Conservation (phyloP, 2,113 vertebrate genomes). For the Pelecanus crispus region DNA sequence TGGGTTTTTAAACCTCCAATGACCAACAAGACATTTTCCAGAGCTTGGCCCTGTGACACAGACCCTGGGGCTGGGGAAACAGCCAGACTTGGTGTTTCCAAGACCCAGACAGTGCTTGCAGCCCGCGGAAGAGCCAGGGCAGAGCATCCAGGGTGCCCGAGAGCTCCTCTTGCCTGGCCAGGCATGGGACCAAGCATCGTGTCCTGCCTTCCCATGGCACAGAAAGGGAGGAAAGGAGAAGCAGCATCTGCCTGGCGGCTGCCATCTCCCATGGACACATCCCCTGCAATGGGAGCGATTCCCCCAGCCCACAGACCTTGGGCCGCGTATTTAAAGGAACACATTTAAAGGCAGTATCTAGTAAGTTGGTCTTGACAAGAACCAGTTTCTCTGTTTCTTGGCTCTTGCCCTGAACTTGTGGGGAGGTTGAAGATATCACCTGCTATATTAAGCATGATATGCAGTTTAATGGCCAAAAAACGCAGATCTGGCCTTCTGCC, state of each 20-base stretch:
- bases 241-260: not conserved
- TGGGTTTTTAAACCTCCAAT: not conserved
- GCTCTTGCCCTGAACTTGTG: not conserved
- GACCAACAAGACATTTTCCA: not conserved
- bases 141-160: not conserved
- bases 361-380: not conserved
- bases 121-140: accelerated
- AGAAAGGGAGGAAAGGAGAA: not conserved
- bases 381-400: not conserved
- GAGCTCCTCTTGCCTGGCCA: not conserved
- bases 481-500: not conserved
- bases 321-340: accelerated
- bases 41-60: not conserved
- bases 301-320: not conserved
- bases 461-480: not conserved
- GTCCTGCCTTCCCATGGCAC: not conserved
- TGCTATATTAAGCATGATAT: slow-evolving; percentile 13
- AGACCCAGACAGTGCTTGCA: not conserved
- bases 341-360: not conserved
- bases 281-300: accelerated
- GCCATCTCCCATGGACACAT: not conserved
- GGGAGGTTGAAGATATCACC: not conserved
- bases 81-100: not conserved
- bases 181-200: accelerated
- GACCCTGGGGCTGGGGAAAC: not conserved